phyloP scores from a whole-genome alignment of 2,113 vertebrate species.

The Gadus chalcogrammus region DNA sequence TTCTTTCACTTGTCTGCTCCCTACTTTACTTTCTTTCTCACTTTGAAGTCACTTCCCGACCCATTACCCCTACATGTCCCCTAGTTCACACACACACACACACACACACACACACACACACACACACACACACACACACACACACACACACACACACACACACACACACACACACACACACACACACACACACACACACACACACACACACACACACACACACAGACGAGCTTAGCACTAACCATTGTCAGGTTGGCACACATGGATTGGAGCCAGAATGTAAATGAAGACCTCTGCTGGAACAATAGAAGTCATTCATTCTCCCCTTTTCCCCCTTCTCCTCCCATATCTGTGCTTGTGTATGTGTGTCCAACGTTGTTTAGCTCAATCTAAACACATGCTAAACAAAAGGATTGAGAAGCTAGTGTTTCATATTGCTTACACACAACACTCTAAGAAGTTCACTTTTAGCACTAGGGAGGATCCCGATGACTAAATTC shows the following conservation, averaged over 20 bases:
- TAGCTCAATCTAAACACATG: no score
- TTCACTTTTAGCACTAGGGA: no score
- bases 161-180: neutral
- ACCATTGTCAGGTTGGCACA: slow-evolving; percentile 60
- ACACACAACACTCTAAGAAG: no score
- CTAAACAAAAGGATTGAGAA: no score
- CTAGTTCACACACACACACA: neutral
- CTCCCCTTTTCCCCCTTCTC: neutral
- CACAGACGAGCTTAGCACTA: slow-evolving; percentile 50
- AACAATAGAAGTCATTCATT: slow-evolving; percentile 40
- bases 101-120: neutral
- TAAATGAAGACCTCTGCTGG: slow-evolving; percentile 52
- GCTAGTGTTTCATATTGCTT: no score
- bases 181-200: slow-evolving; percentile 18
- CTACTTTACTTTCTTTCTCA: slow-evolving; percentile 38
- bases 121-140: neutral
- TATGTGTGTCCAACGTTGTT: neutral
- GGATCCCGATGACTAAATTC: no score
- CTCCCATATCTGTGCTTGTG: neutral
- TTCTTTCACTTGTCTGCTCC: slow-evolving; percentile 22
- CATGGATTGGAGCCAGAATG: slow-evolving; percentile 48
- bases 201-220: slow-evolving; percentile 31
- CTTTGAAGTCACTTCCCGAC: neutral
- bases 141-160: neutral
- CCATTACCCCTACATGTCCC: neutral